phyloP scores from a whole-genome alignment of 1,140 invertebrate species.

The Orius insidiosus region DNA sequence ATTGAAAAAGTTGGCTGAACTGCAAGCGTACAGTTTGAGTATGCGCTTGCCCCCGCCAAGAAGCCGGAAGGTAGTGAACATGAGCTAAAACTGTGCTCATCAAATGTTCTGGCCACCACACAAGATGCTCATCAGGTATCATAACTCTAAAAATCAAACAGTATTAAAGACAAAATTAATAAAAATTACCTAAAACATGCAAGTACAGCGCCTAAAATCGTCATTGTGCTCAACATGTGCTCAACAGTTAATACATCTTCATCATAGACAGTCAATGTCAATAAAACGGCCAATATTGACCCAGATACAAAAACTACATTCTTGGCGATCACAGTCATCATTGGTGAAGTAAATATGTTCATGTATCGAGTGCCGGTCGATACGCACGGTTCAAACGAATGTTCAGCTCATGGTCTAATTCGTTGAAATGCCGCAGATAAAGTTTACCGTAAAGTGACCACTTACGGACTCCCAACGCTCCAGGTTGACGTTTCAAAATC shows the following conservation, averaged over 20 bases:
- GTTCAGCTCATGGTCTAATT: conserved; percentile 90
- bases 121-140: conserved; percentile 55
- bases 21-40: conserved; percentile 66
- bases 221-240: conserved; percentile 74
- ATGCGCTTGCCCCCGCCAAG: conserved; percentile 82
- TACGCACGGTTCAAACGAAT: conserved; percentile 81
- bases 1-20: conserved; percentile 89
- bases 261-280: conserved; percentile 75
- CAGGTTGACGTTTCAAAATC: conserved; percentile 79
- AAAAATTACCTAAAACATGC: conserved; percentile 34
- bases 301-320: conserved; percentile 72
- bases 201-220: conserved; percentile 54
- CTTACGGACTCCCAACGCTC: conserved; percentile 64
- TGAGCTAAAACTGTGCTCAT: conserved; percentile 79
- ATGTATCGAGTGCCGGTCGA: conserved; percentile 81
- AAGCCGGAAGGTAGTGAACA: conserved; percentile 87
- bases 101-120: conserved; percentile 76
- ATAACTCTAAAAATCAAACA: too few relatives aligned
- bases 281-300: conserved; percentile 62
- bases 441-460: conserved; percentile 83
- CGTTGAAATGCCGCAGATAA: conserved; percentile 92
- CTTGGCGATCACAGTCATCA: conserved; percentile 55
- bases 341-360: conserved; percentile 68
- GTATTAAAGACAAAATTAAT: too few relatives aligned
- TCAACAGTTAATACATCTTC: conserved; percentile 88